Evolutionary conservation across 2,888 invertebrate genomes (phyloP), one percentile per base, ranked within the genome.

Genomic region (Cephalotes varians): DNA sequence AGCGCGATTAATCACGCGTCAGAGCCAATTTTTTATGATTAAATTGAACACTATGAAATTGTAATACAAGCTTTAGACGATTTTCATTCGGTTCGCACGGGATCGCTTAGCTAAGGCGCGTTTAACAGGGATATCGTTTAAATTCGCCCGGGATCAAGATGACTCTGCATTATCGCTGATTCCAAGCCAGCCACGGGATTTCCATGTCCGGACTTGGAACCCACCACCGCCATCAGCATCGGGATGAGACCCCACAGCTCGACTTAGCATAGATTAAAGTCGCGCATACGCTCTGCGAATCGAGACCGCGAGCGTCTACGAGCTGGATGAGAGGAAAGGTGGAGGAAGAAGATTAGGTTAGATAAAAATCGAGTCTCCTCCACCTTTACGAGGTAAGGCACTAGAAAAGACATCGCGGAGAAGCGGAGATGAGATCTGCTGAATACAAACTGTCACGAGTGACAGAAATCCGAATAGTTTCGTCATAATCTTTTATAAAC

Each of bases 171-270:
- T 93, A 93, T 92, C 93, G 92, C 91, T 90, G 90, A 92, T 92
- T 92, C 86, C 90, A 85, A 91, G 90, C 88, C 90, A 92, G 93
- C 94, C 94, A 94, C 94, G 94, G 94, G 93, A 94, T 94, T 94
- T 94, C 91, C 94, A 93, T 94, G 94, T 94, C 92, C 91, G 89
- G 89, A 84, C 87, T 83, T 74, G 80, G 85, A 86, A 86, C 80
- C 88, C 82, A 83, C 85, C 87, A 72, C 85, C 85, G 86, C 83
- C 90, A 90, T 90, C 90, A 87, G 86, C 90, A 83, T 90, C 88
- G 80, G 72, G 83, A 85, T 56, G 82, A 82, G 86, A 89, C 84
- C 88, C 89, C 88, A 87, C 88, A 74, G 79, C 88, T 88, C 86
- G 90, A 90, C 85, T 90, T 90, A 87, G 88, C 88, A 90, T 90